These are phyloP conservation scores for Hoplodrina blanda DNA, from an alignment of 2,888 invertebrate species.

Conservation along the genomic window DNA sequence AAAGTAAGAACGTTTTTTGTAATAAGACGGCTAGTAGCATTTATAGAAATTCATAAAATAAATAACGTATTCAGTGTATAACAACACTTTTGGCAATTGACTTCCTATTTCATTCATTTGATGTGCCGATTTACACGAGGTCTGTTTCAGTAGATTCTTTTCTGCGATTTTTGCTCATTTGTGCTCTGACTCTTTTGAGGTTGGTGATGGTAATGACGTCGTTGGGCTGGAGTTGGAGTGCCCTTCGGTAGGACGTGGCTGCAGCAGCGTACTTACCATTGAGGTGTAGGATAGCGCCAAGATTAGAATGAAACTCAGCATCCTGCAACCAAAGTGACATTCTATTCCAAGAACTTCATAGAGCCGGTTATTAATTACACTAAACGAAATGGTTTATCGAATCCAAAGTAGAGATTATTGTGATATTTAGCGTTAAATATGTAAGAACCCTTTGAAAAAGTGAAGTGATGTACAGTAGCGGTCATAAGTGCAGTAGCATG, in stretches of 20 bases:
- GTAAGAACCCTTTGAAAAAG: slow-evolving; percentile 19
- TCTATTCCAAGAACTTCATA: slow-evolving; percentile 44
- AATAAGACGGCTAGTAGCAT: slow-evolving; percentile 27
- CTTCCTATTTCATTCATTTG: slow-evolving; percentile 74
- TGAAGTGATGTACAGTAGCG: background rate
- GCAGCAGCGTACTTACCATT: slow-evolving; percentile 97
- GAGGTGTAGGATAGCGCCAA: slow-evolving; percentile 98
- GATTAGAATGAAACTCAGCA: slow-evolving; percentile 97
- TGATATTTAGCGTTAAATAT: slow-evolving; percentile 14
- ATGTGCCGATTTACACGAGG: slow-evolving; percentile 60
- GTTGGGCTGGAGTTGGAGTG: slow-evolving; percentile 96
- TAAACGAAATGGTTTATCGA: slow-evolving; percentile 28
- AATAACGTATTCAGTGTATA: slow-evolving; percentile 67
- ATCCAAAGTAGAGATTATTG: slow-evolving; percentile 4
- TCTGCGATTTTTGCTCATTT: slow-evolving; percentile 82
- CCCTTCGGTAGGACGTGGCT: slow-evolving; percentile 95
- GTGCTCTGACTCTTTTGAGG: slow-evolving; percentile 91
- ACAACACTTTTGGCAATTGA: slow-evolving; percentile 86
- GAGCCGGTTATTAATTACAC: slow-evolving; percentile 24
- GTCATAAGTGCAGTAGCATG: no score
- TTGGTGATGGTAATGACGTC: slow-evolving; percentile 97
- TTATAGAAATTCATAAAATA: slow-evolving; percentile 67
- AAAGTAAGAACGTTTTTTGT: background rate
- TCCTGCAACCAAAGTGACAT: slow-evolving; percentile 90
- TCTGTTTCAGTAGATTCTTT: slow-evolving; percentile 70